phyloP scores from a whole-genome alignment of 1,140 invertebrate genomes.

The Bathynomus jamesi region DNA sequence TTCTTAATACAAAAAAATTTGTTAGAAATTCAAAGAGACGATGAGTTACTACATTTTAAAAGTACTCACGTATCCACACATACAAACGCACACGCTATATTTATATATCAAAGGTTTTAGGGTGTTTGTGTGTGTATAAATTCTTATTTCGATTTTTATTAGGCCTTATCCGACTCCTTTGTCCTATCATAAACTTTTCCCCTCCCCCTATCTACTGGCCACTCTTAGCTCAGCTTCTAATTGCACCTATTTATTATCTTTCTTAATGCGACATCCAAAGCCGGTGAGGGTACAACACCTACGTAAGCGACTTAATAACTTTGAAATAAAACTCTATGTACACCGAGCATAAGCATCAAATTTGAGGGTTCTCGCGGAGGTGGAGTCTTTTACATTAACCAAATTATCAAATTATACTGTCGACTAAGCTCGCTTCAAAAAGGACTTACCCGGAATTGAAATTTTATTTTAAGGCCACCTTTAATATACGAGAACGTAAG shows the following conservation, averaged over 20 bases:
- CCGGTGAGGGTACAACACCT: not conserved
- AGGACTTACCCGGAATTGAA: not conserved
- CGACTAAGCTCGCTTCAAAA: not conserved
- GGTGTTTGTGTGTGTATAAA: not conserved
- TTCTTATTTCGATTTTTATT: not conserved
- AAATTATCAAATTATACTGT: slow-evolving; percentile 2
- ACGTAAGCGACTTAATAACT: not conserved
- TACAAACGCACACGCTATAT: no score
- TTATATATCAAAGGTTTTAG: no score
- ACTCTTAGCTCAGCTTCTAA: not conserved
- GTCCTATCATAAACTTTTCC: not conserved
- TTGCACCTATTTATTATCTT: not conserved
- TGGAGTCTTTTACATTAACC: not conserved
- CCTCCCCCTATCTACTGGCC: not conserved
- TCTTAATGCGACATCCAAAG: not conserved
- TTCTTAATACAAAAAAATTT: no score
- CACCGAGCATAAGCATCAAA: not conserved
- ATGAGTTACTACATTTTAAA: no score
- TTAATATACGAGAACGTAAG: not conserved
- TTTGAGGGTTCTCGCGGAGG: not conserved
- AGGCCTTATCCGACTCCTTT: not conserved
- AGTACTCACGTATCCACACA: no score
- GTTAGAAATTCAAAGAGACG: no score
- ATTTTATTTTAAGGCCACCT: not conserved
- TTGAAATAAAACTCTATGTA: not conserved